Evolutionary conservation across 1,140 invertebrate species (phyloP), one percentile per base, ranked within the genome.

Genomic region (Parasteatoda tepidariorum): DNA sequence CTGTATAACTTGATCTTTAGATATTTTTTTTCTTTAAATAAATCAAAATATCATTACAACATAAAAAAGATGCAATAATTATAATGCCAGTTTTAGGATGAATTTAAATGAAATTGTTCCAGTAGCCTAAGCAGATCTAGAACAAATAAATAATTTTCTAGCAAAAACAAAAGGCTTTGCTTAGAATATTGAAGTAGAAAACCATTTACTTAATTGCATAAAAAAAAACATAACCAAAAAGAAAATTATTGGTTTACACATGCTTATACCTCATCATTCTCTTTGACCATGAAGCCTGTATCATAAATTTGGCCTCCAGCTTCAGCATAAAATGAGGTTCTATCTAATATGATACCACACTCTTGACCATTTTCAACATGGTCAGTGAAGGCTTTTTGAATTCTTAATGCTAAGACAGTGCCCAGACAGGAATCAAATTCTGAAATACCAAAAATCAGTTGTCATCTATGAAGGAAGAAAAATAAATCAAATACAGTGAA

Each of bases 241-340:
- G 18, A 13, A 48, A 48, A 13, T 2, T 48, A 18, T 18, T 48
- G 13, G n/a, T n/a, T n/a, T n/a, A n/a, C n/a, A n/a, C n/a, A n/a
- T 28, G 22, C 41, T 34, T 38, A 86, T 88, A 92, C 92, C 86
- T 96, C 95, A 89, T 96, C 95, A 66, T 92, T 92, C 24, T 92
- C 89, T 91, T 98, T 98, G 0, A 94, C 93, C 87, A 99, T 92
- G 86, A 95, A 98, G 24, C 98, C 98, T 89, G 97, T 96, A 89
- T 99, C 98, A 89, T 93, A 98, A 86, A 99, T 97, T 91, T 99
- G 98, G 18, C 98, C 98, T 86, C 98, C 98, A 90, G 98, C 96
- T 89, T 99, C 98, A 9, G 97, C 97, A 88, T 92, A 95, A 89
- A 99, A 99, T 85, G 88, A 90, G 0, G 98, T 99, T 86, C 92